Evolutionary conservation across 2,113 vertebrate genomes (phyloP), one percentile per base, ranked within the genome.

Genomic region (Helogale parvula): DNA sequence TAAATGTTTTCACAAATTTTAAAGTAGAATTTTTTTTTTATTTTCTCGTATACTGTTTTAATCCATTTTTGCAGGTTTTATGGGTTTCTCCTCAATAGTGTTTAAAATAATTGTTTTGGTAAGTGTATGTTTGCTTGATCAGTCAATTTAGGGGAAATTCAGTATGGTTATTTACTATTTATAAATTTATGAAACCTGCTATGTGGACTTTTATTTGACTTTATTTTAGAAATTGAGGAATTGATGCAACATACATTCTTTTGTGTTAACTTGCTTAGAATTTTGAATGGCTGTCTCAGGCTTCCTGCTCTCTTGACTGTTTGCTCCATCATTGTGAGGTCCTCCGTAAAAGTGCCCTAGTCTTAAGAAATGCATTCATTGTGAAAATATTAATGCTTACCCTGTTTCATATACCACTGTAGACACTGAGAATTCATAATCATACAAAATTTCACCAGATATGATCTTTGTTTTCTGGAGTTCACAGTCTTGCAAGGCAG

Each of bases 201-300:
- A 27, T 66, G 3, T 92, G 35, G 68, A 92, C 63, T 93, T 72
- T 86, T 76, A 81, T 92, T 93, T 69, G 23, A 69, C 54, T 93
- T 95, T 85, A 93, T 85, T 95, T 92, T 89, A 72, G 72, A 98
- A 89, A 71, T 88, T 71, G 81, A 88, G 45, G 4, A 77, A 82
- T 82, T 74, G 72, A 82, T 80, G 69, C 60, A 84, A 0, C 31
- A 19, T 65, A 21, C 47, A 60, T 77, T 83, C 50, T 50, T 86
- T 74, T 82, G 5, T 94, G 31, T 92, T 92, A 93, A 77, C 17
- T 68, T 88, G 41, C 47, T 19, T 80, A 76, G 65, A 88, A 38
- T 83, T 97, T 86, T 57, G 38, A 83, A 71, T 91, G 57, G 29
- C 35, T 16, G 17, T 45, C 29, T 76, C 6, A 25, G 60, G 27